A percentile compares a stretch with the other conserved stretches of the same genome.
These are phyloP conservation scores for Oscheius onirici DNA, from an alignment of 2,888 invertebrate species.

Conservation along the genomic window DNA sequence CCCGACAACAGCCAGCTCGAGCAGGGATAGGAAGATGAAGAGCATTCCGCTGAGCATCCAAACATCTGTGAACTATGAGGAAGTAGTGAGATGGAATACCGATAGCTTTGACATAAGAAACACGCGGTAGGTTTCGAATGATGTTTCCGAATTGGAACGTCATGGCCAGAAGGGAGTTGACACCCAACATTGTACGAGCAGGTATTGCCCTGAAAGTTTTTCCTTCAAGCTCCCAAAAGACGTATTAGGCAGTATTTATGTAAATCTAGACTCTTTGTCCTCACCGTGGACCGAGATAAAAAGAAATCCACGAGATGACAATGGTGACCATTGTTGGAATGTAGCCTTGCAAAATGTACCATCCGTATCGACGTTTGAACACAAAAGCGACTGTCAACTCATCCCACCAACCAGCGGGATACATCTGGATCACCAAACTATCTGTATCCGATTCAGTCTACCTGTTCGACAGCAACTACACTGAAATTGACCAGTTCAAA, in stretches of 20 bases:
- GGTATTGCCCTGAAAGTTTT: constrained; percentile 67
- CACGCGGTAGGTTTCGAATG: constrained; percentile 70
- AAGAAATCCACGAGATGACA: constrained; percentile 71
- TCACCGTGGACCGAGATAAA: constrained; percentile 70
- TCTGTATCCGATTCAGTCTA: constrained; percentile 12
- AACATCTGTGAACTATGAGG: not conserved
- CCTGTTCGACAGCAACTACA: constrained; percentile 70
- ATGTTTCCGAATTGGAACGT: constrained; percentile 72
- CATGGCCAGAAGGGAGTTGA: constrained; percentile 71
- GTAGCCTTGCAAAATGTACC: constrained; percentile 71
- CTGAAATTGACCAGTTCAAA: constrained; percentile 69
- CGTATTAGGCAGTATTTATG: constrained; percentile 3
- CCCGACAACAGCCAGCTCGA: constrained; percentile 71
- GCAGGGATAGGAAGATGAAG: constrained; percentile 70
- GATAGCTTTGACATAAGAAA: constrained; percentile 70
- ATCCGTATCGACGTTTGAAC: constrained; percentile 70
- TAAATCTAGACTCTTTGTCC: not conserved
- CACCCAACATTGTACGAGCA: constrained; percentile 72
- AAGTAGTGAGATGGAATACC: not conserved
- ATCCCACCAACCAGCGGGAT: constrained; percentile 72
- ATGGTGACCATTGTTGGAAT: constrained; percentile 72
- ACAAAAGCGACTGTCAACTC: constrained; percentile 70
- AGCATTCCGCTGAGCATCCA: constrained; percentile 62
- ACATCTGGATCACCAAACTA: constrained; percentile 64
- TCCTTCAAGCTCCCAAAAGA: not conserved